Evolutionary conservation across 2,113 vertebrate genomes (phyloP).

Genomic region (Delphinus delphis): DNA sequence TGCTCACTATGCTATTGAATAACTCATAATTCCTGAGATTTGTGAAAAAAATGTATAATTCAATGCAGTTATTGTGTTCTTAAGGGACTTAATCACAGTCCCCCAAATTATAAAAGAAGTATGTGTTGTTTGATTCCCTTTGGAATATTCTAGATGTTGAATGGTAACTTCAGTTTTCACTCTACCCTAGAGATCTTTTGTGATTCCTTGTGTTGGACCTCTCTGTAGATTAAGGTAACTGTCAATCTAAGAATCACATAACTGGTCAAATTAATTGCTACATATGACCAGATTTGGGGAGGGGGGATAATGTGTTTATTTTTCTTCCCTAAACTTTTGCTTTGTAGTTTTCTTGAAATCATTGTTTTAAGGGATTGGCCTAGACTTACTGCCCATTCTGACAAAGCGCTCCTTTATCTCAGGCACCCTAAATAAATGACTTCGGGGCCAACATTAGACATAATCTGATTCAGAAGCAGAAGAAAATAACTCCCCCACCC

Average conservation of each 20-base stretch:
- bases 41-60: background rate
- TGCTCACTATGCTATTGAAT: background rate
- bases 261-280: conserved; percentile 16
- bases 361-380: background rate
- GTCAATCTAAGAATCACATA: background rate
- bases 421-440: background rate
- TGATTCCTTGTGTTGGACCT: background rate
- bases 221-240: background rate
- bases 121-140: background rate
- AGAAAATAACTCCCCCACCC: background rate
- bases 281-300: background rate
- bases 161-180: background rate
- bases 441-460: background rate
- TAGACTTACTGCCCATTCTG: background rate
- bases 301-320: background rate
- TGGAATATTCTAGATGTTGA: background rate
- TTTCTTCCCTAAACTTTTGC: background rate
- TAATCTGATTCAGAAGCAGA: conserved; percentile 32
- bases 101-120: background rate
- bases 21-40: background rate
- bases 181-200: background rate
- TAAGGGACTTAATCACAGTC: background rate
- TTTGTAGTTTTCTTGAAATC: conserved; percentile 12
- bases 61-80: background rate
- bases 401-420: background rate